phyloP scores from a whole-genome alignment of 2,888 invertebrate genomes.

The Antheraea yamamai region DNA sequence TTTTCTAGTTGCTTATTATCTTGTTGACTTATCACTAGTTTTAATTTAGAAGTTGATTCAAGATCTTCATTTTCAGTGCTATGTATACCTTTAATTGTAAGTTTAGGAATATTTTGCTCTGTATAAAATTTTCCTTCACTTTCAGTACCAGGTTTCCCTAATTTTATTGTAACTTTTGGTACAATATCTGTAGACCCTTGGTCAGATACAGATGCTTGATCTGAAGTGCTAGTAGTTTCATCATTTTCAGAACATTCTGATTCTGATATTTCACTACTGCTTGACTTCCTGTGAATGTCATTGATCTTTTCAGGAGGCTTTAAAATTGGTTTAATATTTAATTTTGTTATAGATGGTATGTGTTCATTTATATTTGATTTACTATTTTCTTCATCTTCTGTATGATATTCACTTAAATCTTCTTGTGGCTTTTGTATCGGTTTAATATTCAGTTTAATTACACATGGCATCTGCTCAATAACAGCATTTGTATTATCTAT shows the following conservation, averaged over 20 bases:
- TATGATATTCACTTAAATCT: conserved; percentile 57
- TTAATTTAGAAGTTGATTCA: conserved; percentile 63
- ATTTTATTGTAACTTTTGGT: conserved; percentile 76
- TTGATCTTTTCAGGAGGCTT: conserved; percentile 73
- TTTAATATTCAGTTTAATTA: conserved; percentile 74
- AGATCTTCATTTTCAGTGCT: conserved; percentile 61
- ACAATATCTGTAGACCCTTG: conserved; percentile 63
- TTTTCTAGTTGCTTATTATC: conserved; percentile 65
- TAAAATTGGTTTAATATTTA: conserved; percentile 77
- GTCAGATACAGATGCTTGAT: conserved; percentile 70
- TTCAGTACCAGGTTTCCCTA: conserved; percentile 72
- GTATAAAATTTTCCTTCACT: conserved; percentile 73
- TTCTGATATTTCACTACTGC: conserved; percentile 79
- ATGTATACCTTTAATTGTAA: conserved; percentile 70
- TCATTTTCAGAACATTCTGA: conserved; percentile 81
- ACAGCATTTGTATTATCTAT: conserved; percentile 33
- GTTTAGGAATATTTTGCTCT: conserved; percentile 71
- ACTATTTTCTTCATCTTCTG: conserved; percentile 34
- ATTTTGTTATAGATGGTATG: conserved; percentile 67
- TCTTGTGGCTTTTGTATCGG: conserved; percentile 70
- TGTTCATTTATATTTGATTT: conserved; percentile 51
- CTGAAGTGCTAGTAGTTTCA: conserved; percentile 74
- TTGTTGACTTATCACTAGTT: conserved; percentile 65
- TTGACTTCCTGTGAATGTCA: conserved; percentile 74
- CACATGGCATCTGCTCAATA: conserved; percentile 56